Evolutionary conservation across 2,113 vertebrate species (phyloP).

Genomic region (Perca schrenkii): DNA sequence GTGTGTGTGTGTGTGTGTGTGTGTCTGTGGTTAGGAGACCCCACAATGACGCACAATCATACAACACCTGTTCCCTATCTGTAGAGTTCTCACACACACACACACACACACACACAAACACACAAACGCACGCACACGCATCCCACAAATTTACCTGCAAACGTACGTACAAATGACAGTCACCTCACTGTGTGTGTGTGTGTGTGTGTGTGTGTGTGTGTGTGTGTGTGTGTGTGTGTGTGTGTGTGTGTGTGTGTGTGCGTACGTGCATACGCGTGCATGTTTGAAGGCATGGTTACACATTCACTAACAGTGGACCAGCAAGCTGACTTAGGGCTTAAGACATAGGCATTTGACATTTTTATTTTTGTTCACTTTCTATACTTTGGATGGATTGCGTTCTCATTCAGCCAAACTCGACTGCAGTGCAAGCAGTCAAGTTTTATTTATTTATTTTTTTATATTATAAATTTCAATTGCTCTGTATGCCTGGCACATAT

Average conservation of each 20-base stretch:
- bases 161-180: background rate
- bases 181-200: background rate
- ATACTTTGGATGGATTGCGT: no score
- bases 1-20: background rate
- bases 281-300: background rate
- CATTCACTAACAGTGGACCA: background rate
- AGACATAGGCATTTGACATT: no score
- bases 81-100: background rate
- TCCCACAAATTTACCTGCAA: no score
- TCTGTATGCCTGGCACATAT: no score
- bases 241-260: background rate
- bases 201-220: background rate
- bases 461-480: no score
- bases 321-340: background rate
- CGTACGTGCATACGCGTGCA: no score
- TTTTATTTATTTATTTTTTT: no score
- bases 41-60: slow-evolving; percentile 51
- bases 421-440: no score
- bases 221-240: no score
- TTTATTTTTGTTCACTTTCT: no score
- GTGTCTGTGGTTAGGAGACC: slow-evolving; percentile 20
- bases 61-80: slow-evolving; percentile 22
- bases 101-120: background rate
- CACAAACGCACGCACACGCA: no score
- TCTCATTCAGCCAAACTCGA: no score